These are phyloP conservation scores for Rhyacophila evoluta DNA, from an alignment of 2,888 invertebrate genomes.

Conservation along the genomic window DNA sequence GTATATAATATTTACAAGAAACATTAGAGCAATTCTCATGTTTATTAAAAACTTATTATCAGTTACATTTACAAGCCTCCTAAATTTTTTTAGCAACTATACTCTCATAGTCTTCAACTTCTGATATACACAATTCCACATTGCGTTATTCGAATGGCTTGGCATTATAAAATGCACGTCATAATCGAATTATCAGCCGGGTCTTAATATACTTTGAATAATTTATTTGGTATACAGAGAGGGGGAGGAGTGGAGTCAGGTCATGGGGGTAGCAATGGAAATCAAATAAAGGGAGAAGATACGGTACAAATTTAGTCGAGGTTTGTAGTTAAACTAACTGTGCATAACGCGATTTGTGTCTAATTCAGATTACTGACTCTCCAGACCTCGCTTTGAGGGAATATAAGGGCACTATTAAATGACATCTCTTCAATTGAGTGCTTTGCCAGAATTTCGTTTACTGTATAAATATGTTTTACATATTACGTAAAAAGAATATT, in stretches of 20 bases:
- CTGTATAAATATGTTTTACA: not conserved
- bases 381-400: conserved; percentile 7
- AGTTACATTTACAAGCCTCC: too few relatives aligned
- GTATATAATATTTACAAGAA: too few relatives aligned
- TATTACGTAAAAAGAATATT: too few relatives aligned
- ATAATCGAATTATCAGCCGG: conserved; percentile 50
- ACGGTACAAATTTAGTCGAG: conserved; percentile 55
- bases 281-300: conserved; percentile 55
- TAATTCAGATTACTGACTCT: conserved; percentile 55
- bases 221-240: conserved; percentile 53
- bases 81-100: too few relatives aligned
- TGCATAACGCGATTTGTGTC: conserved; percentile 55
- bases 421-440: conserved; percentile 10
- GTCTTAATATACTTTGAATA: conserved; percentile 54
- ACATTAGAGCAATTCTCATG: too few relatives aligned
- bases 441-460: not conserved
- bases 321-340: conserved; percentile 56
- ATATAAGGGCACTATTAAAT: not conserved
- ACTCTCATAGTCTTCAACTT: too few relatives aligned
- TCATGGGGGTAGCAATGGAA: conserved; percentile 45
- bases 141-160: conserved; percentile 35
- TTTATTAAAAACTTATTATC: too few relatives aligned
- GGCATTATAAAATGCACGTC: conserved; percentile 50
- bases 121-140: not conserved
- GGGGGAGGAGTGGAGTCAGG: conserved; percentile 29